Conservation (phyloP, 2,113 vertebrate species). For the Salminus brasiliensis region DNA sequence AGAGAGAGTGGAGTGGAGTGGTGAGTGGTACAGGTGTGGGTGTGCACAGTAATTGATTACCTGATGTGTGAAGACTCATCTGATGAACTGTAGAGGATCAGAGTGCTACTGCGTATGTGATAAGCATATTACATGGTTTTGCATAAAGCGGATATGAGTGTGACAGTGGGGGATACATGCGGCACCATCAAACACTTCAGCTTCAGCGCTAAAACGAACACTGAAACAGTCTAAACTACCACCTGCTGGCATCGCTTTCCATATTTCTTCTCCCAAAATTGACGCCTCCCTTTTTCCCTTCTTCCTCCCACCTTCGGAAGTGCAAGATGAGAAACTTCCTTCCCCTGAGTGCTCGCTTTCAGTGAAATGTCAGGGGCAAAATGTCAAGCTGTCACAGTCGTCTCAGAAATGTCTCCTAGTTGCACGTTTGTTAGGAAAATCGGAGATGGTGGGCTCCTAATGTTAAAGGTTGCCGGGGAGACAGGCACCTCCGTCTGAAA, state of each 20-base stretch:
- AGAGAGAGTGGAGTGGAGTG: conserved; percentile 10
- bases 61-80: conserved; percentile 40
- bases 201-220: background rate
- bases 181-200: conserved; percentile 9
- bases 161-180: conserved; percentile 9
- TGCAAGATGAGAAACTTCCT: conserved; percentile 15
- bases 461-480: conserved; percentile 55
- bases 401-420: conserved; percentile 25
- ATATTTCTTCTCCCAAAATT: conserved; percentile 11
- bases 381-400: conserved; percentile 37
- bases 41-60: conserved; percentile 45
- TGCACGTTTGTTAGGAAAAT: conserved; percentile 34
- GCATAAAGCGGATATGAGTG: conserved; percentile 1
- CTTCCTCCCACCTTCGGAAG: background rate
- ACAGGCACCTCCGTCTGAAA: conserved; percentile 8
- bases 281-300: background rate
- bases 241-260: conserved; percentile 11
- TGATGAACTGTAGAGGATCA: conserved; percentile 29
- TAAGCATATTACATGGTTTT: conserved; percentile 45
- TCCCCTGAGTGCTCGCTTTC: conserved; percentile 31
- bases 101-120: conserved; percentile 23
- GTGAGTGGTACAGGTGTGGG: conserved; percentile 33
- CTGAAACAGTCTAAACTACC: conserved; percentile 10
- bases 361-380: conserved; percentile 41
- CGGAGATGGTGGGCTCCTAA: conserved; percentile 30